A percentile compares a stretch with the other conserved stretches of the same genome.
These are phyloP conservation scores for Epirrhoe alternata DNA, from an alignment of 2,888 invertebrate genomes.

Conservation along the genomic window DNA sequence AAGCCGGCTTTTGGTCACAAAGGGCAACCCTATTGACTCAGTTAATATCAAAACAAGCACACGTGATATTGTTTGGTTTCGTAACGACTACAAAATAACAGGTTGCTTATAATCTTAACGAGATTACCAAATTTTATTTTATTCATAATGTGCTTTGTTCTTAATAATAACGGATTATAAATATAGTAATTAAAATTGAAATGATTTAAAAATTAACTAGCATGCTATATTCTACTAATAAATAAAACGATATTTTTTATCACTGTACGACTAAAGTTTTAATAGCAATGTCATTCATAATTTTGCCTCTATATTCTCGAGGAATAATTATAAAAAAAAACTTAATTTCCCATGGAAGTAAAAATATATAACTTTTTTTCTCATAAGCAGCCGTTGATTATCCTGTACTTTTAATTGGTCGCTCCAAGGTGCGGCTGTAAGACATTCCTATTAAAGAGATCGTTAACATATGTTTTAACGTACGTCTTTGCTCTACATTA, in stretches of 20 bases:
- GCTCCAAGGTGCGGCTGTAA: neutral
- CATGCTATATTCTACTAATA: neutral
- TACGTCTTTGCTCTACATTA: neutral
- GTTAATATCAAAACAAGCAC: slow-evolving; percentile 64
- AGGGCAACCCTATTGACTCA: slow-evolving; percentile 34
- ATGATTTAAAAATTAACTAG: slow-evolving; percentile 5
- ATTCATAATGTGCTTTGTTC: slow-evolving; percentile 25
- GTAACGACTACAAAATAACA: slow-evolving; percentile 76
- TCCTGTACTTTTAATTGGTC: neutral
- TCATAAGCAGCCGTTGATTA: neutral
- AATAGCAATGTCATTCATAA: no score
- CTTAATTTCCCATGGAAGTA: neutral
- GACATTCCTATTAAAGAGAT: neutral
- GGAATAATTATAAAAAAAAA: neutral
- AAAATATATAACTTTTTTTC: neutral
- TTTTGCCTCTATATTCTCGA: no score
- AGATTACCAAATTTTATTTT: slow-evolving; percentile 58
- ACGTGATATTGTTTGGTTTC: slow-evolving; percentile 80
- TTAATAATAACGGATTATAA: slow-evolving; percentile 33
- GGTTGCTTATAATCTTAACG: slow-evolving; percentile 71
- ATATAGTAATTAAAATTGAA: slow-evolving; percentile 20
- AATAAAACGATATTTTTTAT: no score
- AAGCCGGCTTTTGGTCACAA: slow-evolving; percentile 12
- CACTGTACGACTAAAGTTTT: no score
- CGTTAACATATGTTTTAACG: slow-evolving; percentile 1